Evolutionary conservation across 2,888 invertebrate species (phyloP), one percentile per base, ranked within the genome.

Genomic region (Aphodius sticticus): DNA sequence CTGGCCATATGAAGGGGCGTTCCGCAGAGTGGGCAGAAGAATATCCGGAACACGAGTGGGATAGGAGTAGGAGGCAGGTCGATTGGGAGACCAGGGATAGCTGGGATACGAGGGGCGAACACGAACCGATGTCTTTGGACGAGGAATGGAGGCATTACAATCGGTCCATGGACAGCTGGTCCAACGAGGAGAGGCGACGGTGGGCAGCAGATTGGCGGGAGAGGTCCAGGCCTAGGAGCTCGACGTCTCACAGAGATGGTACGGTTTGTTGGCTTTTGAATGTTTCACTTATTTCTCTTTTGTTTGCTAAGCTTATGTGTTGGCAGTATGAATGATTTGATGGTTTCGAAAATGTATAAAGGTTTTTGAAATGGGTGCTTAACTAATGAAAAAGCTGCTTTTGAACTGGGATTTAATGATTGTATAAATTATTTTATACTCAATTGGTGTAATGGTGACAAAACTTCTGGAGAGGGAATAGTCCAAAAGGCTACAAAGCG

Each of bases 111-210:
- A 81, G 87, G 26, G 26, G 26, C 26, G 89, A 89, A 36, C 87
- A 87, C 78, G 87, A 88, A 77, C 86, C 86, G 81, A 77, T 84
- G 15, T 82, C 85, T 16, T 76, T 83, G 5, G 83, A 82, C n/a
- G 89, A 89, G 71, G 89, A 89, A 79, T 89, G 89, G 89, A 83
- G 88, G 16, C 88, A 88, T 83, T 86, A 86, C 75, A 86, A 86
- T 83, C 82, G 88, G 14, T 85, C 87, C 0, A 83, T 87, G 83
- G 89, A 89, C 78, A 86, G 85, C 79, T 89, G 89, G 89, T 83
- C 85, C 15, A 90, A 91, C 71, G 93, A 93, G 77, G 92, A 92
- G 81, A 90, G 92, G 76, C 89, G 91, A 71, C 90, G 91, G 70
- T 91, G 91, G 83, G 91, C 85, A 16, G 83, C 83, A 9, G 86